Evolutionary conservation across 2,888 invertebrate genomes (phyloP), one percentile per base, ranked within the genome.

Genomic region (Calameuta pallipes): DNA sequence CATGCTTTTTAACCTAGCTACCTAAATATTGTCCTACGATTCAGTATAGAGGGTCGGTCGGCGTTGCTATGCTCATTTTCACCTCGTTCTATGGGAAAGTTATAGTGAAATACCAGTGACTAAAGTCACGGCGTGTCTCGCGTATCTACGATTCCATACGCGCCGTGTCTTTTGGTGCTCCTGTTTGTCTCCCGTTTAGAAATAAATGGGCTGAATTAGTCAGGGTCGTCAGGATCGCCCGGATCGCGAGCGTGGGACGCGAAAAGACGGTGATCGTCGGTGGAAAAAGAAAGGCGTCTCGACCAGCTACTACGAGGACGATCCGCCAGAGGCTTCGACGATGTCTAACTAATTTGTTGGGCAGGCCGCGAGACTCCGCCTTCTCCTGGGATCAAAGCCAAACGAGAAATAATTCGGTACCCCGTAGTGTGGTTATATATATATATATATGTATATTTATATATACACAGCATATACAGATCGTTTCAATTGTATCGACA

Each of bases 341-440:
- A 85, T 83, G 84, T 82, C 81, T 82, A 83, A 83, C 84, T 85
- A 86, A 86, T 86, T 86, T 86, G 85, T 85, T 85, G 83, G 85
- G 84, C 83, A 78, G 83, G 77, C 81, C 68, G 70, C 75, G 79
- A 79, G 79, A 80, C 82, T 81, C 84, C 82, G 82, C 83, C 83
- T 82, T 81, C 74, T 78, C 74, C 84, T 82, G 81, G 81, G 80
- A 82, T 77, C 78, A 80, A 81, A 83, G 83, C 84, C 85, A 85
- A 82, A 23, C 23, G 56, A 56, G 56, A 56, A 23, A 56, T 56
- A 56, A 56, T 56, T 56, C 56, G 56, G 56, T 56, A 56, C 56
- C 56, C 56, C 56, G 56, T 56, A 23, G 56, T 56, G 56, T 56
- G 56, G 23, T 56, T 56, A 56, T 56, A 23, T 56, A 56, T 56